These are phyloP conservation scores for Diarsia rubi DNA, from an alignment of 2,888 invertebrate species.

Conservation along the genomic window DNA sequence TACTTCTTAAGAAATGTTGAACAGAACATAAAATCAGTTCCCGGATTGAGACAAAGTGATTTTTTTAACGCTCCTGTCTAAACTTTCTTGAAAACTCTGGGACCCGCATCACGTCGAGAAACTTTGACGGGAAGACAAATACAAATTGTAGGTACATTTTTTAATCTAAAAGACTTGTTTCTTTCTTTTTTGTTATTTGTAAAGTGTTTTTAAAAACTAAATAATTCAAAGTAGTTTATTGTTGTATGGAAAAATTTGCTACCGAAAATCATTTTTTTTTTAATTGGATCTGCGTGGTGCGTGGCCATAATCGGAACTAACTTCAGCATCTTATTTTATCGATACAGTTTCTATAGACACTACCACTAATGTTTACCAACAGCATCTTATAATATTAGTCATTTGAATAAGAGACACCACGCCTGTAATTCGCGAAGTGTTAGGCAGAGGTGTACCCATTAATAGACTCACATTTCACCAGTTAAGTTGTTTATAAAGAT, in stretches of 20 bases:
- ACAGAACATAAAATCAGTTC: not conserved
- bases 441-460: no score
- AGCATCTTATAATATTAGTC: not conserved
- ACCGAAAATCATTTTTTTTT: not conserved
- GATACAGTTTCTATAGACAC: not conserved
- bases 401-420: not conserved
- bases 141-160: not conserved
- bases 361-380: not conserved
- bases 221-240: not conserved
- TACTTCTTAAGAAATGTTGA: constrained; percentile 7
- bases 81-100: constrained; percentile 17
- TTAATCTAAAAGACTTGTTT: not conserved
- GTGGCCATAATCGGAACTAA: not conserved
- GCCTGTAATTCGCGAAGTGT: no score
- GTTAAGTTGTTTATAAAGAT: not conserved
- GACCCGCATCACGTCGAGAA: constrained; percentile 1
- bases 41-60: constrained; percentile 29
- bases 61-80: constrained; percentile 19
- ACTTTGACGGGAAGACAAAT: constrained; percentile 7
- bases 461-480: no score
- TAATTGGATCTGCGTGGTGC: no score
- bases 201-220: not conserved
- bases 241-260: not conserved
- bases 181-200: not conserved
- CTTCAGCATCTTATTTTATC: not conserved